Base-by-base conservation (phyloP, 2,888 invertebrate species). In the Phasia obesa region DNA sequence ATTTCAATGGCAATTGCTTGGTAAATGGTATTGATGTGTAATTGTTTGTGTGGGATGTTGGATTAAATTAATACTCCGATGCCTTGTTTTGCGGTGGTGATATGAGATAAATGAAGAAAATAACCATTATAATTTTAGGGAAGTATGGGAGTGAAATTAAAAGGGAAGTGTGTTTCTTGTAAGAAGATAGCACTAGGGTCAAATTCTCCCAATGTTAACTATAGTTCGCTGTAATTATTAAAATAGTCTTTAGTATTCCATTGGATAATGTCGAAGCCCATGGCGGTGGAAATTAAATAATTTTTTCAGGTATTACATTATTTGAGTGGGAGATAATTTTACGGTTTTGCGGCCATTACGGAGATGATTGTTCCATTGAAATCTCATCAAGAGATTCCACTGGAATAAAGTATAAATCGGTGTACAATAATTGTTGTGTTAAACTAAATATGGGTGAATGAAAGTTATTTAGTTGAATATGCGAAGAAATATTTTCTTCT, bases 1-100 rank as follows among this genome's bases (percentile, higher is more conserved):
- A 60, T 23, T 42, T 60, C 60, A 0, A 60, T 42, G 7, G 42
- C 42, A 11, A 42, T 42, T 23, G n/a, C 23, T 17, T 60, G 60
- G n/a, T 60, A 42, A 7, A 0, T 42, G 0, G 23, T 7, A 23
- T 42, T 60, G 7, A 60, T 42, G 1, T 25, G 60, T 23, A 60
- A 2, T n/a, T 60, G 42, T 42, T n/a, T 42, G 23, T 60, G 60
- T 2, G 60, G 60, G 9, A 42, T 7, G n/a, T n/a, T 42, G 4
- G 60, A 42, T 42, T 38, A 38, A 2, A 59, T 11, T 15, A 59
- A 23, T 17, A 51, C 15, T 13, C 51, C 23, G 2, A 23, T 13
- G 23, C 51, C 51, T 15, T 51, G 51, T 23, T 51, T 51, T 17
- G 51, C 11, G 5, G 51, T 51, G 3, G 13, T 51, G 4, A 23